phyloP scores from a whole-genome alignment of 1,140 invertebrate species.

The Oscheius sp. region DNA sequence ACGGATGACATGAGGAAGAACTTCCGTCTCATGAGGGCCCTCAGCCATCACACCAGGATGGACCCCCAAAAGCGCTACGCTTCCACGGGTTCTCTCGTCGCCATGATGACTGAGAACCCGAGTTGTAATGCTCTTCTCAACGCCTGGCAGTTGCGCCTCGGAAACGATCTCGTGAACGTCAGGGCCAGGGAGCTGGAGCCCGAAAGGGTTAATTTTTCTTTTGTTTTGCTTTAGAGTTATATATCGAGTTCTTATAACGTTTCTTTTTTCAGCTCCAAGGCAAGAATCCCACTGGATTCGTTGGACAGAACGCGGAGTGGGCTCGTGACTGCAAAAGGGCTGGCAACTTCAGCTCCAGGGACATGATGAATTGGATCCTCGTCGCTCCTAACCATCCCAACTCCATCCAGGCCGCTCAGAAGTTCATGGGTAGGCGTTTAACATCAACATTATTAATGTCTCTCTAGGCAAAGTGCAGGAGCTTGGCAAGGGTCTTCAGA shows the following conservation, averaged over 20 bases:
- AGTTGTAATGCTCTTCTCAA: neutral
- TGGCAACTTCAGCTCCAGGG: conserved; percentile 18
- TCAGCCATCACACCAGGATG: conserved; percentile 12
- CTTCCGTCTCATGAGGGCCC: conserved; percentile 23
- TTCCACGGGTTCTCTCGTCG: neutral
- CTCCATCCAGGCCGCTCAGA: too few species aligned
- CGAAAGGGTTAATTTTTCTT: too few species aligned
- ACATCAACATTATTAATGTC: neutral
- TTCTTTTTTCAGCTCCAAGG: too few species aligned
- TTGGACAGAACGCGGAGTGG: conserved; percentile 31
- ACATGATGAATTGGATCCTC: conserved; percentile 27
- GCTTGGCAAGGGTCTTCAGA: conserved; percentile 14
- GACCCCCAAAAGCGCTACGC: neutral
- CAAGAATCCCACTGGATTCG: neutral
- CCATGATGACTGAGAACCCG: neutral
- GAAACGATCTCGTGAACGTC: conserved; percentile 13
- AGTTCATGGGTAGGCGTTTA: too few species aligned
- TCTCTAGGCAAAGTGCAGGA: neutral
- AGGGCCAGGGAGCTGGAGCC: neutral
- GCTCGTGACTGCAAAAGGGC: conserved; percentile 24
- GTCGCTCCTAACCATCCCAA: conserved; percentile 4
- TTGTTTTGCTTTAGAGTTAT: too few species aligned
- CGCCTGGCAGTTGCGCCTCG: conserved; percentile 22
- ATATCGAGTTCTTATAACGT: too few species aligned
- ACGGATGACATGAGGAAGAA: conserved; percentile 20